Evolutionary conservation across 2,888 invertebrate genomes (phyloP).

Genomic region (Noctua fimbriata): DNA sequence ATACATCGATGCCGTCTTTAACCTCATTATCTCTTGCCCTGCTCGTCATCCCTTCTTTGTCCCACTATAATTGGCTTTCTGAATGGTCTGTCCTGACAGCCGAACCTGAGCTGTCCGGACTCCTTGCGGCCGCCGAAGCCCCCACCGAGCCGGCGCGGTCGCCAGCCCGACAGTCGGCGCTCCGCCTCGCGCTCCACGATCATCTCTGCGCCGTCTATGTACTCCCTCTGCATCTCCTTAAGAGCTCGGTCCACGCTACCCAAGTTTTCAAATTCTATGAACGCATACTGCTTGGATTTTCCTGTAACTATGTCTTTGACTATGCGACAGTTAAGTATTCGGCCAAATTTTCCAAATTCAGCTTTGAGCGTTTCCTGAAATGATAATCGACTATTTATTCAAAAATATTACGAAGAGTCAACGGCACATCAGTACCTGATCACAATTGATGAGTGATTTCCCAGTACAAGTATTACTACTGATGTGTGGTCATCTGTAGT

Average conservation of each 20-base stretch:
- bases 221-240: constrained; percentile 90
- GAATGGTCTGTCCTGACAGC: constrained; percentile 95
- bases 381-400: not conserved
- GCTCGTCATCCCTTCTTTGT: constrained; percentile 48
- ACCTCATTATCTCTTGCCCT: constrained; percentile 23
- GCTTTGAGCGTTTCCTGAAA: constrained; percentile 88
- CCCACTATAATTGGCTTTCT: constrained; percentile 89
- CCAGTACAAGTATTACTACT: too few relatives aligned
- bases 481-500: not conserved
- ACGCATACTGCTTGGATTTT: constrained; percentile 95
- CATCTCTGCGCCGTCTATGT: constrained; percentile 92
- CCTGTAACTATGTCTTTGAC: constrained; percentile 96
- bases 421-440: not conserved
- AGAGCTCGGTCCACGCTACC: constrained; percentile 91
- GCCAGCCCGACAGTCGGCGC: constrained; percentile 94
- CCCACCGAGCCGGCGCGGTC: constrained; percentile 95
- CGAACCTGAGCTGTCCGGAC: constrained; percentile 96
- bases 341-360: constrained; percentile 92
- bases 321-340: constrained; percentile 91
- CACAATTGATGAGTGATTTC: not conserved
- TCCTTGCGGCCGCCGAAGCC: constrained; percentile 96
- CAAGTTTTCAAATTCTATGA: constrained; percentile 94
- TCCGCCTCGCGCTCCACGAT: constrained; percentile 94
- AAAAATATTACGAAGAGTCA: not conserved
- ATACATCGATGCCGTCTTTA: not conserved